Conservation (phyloP, 2,888 invertebrate genomes). For the Hipparchia sbordonii region DNA sequence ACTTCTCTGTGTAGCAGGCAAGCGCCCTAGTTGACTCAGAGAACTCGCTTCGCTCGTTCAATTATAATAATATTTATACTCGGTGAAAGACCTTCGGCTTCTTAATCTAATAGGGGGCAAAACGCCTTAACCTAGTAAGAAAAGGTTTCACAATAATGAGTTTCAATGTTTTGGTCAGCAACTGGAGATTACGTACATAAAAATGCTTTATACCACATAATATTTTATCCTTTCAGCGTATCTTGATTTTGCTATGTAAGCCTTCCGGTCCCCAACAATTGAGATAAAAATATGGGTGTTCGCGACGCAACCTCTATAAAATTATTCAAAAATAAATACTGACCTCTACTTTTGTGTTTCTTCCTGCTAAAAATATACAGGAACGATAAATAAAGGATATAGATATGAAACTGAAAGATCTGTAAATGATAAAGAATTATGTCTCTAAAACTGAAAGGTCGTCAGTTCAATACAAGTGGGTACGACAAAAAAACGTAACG, state of each 20-base stretch:
- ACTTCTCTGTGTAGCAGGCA: too few relatives aligned
- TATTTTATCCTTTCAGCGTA: neutral
- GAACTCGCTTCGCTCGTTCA: too few relatives aligned
- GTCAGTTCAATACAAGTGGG: too few relatives aligned
- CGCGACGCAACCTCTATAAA: neutral
- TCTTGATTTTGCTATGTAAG: neutral
- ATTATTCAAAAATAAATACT: neutral
- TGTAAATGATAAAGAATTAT: too few relatives aligned
- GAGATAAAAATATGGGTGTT: neutral
- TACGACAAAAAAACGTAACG: too few relatives aligned
- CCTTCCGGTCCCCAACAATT: neutral
- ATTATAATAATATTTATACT: too few relatives aligned
- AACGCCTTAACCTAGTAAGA: neutral
- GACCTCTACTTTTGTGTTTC: neutral
- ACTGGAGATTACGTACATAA: neutral
- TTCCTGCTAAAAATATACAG: too few relatives aligned
- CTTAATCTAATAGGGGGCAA: neutral
- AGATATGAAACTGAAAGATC: too few relatives aligned
- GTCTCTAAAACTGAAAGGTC: too few relatives aligned
- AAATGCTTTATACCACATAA: constrained; percentile 1
- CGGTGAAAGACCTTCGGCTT: too few relatives aligned
- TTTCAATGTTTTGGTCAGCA: neutral
- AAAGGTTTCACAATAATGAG: neutral
- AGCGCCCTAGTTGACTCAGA: too few relatives aligned
- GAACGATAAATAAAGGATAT: too few relatives aligned